Evolutionary conservation across 2,113 vertebrate species (phyloP).

Genomic region (Oryzias woworae): DNA sequence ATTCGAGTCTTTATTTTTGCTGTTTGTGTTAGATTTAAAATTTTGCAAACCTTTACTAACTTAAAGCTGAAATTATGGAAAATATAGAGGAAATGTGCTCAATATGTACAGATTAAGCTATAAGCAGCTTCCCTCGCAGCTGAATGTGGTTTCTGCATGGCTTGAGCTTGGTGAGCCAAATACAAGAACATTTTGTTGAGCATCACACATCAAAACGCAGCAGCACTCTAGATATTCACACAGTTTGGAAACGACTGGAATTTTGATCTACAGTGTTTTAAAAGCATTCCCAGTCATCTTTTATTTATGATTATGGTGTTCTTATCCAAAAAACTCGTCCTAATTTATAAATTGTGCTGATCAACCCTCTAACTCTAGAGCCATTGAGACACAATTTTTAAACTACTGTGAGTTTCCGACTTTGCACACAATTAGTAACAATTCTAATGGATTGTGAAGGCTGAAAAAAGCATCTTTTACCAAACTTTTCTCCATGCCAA

Average conservation of each 20-base stretch:
- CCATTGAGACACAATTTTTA: too few relatives aligned
- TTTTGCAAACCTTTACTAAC: not conserved
- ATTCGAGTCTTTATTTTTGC: not conserved
- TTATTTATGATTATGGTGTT: too few relatives aligned
- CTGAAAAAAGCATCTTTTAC: too few relatives aligned
- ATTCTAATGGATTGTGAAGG: too few relatives aligned
- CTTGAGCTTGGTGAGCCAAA: constrained; percentile 19
- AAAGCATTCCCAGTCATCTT: too few relatives aligned
- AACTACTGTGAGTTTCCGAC: too few relatives aligned
- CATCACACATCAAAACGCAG: constrained; percentile 11
- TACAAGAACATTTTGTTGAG: constrained; percentile 10
- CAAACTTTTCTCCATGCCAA: too few relatives aligned
- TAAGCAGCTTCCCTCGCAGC: constrained; percentile 21
- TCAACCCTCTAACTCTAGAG: too few relatives aligned
- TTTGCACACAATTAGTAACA: too few relatives aligned
- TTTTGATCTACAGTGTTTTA: too few relatives aligned
- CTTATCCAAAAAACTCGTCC: too few relatives aligned
- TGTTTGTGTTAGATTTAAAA: not conserved
- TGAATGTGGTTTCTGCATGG: constrained; percentile 50
- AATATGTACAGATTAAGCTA: constrained; percentile 1
- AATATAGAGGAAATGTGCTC: constrained; percentile 30
- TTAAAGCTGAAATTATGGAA: constrained; percentile 17
- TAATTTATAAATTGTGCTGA: too few relatives aligned
- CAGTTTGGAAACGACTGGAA: not conserved
- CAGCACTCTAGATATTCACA: constrained; percentile 6